Evolutionary conservation across 2,797 vertebrate genomes (phyloP).

Genomic region (Argentina silus): DNA sequence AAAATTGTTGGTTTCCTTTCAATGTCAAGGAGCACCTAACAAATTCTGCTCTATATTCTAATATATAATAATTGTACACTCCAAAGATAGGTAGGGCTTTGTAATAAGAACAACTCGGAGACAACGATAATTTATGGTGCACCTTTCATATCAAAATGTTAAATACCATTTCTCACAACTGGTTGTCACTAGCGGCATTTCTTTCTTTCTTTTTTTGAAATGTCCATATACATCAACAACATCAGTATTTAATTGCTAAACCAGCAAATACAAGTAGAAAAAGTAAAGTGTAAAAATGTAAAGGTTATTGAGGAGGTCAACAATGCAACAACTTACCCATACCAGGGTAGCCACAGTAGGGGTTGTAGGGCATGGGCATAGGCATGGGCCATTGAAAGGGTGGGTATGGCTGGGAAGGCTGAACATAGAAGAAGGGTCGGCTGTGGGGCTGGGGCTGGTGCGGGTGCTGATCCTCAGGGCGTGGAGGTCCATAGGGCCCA

Average conservation of each 20-base stretch:
- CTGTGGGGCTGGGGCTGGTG: conserved; percentile 36
- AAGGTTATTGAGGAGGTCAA: neutral
- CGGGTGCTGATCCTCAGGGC: conserved; percentile 58
- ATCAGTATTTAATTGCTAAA: neutral
- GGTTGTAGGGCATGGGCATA: conserved; percentile 69
- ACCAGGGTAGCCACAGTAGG: conserved; percentile 70
- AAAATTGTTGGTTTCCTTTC: too few relatives aligned
- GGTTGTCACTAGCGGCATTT: too few relatives aligned
- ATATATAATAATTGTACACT: too few relatives aligned
- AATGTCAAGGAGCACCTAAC: too few relatives aligned
- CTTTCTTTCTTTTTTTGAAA: too few relatives aligned
- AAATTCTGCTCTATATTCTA: too few relatives aligned
- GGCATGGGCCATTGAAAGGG: conserved; percentile 78
- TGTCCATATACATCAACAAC: too few relatives aligned
- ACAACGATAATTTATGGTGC: too few relatives aligned
- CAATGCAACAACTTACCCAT: conserved; percentile 60
- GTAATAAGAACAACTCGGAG: too few relatives aligned
- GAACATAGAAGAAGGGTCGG: conserved; percentile 76
- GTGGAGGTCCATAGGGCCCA: conserved; percentile 44
- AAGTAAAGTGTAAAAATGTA: neutral
- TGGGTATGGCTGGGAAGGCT: conserved; percentile 70
- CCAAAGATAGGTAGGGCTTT: too few relatives aligned
- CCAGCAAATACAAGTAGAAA: neutral
- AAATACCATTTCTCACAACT: too few relatives aligned
- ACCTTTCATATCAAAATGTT: too few relatives aligned